A percentile compares a stretch with the other conserved stretches of the same genome.
These are phyloP conservation scores for Chelonus insularis DNA, from an alignment of 1,140 invertebrate species.

Conservation along the genomic window DNA sequence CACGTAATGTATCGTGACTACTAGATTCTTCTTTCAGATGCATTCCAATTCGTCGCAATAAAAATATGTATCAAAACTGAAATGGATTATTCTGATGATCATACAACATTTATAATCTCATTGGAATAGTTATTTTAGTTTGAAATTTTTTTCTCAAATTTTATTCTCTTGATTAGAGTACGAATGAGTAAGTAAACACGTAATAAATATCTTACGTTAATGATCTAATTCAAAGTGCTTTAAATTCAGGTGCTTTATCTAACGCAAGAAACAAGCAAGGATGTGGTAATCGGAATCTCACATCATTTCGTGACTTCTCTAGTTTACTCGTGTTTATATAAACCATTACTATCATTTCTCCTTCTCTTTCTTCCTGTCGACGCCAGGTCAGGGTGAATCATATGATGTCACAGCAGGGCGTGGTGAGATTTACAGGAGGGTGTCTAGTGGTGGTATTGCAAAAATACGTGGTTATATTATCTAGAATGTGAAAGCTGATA, in stretches of 20 bases:
- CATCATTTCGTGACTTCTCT: slow-evolving; percentile 15
- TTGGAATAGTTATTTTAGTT: no score
- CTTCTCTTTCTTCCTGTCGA: not conserved
- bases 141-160: no score
- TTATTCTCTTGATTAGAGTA: no score
- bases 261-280: not conserved
- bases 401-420: slow-evolving; percentile 31
- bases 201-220: no score
- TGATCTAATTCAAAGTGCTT: no score
- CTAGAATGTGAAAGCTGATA: no score
- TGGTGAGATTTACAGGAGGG: slow-evolving; percentile 30
- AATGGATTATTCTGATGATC: no score
- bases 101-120: no score
- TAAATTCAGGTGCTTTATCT: no score
- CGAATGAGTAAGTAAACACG: no score
- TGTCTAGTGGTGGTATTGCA: not conserved
- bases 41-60: not conserved
- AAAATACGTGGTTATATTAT: no score
- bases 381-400: slow-evolving; percentile 35
- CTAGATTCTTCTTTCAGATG: not conserved
- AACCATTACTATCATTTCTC: not conserved
- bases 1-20: slow-evolving; percentile 7
- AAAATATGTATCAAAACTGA: not conserved
- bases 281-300: slow-evolving; percentile 13
- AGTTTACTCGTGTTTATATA: not conserved